Evolutionary conservation across 2,797 vertebrate species (phyloP).

Genomic region (Catamblyrhynchus diadema): DNA sequence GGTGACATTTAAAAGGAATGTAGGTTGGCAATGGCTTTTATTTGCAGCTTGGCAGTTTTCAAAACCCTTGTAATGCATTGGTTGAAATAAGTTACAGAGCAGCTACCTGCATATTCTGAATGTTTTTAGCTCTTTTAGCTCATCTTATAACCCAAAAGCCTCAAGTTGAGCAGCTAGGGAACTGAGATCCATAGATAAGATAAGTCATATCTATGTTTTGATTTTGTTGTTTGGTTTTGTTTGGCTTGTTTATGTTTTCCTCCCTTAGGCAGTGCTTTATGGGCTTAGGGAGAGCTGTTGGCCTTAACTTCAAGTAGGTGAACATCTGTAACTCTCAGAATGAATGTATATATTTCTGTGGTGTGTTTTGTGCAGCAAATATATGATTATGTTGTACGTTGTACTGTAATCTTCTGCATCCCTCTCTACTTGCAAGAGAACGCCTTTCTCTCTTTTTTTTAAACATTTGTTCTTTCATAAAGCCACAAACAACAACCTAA

Average conservation of each 20-base stretch:
- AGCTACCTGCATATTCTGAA: background rate
- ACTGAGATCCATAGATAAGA: background rate
- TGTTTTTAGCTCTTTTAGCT: background rate
- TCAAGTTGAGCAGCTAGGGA: background rate
- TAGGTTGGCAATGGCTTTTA: background rate
- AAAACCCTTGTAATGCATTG: background rate
- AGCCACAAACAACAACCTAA: slow-evolving; percentile 74
- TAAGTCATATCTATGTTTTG: background rate
- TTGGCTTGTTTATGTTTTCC: background rate
- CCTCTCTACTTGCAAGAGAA: slow-evolving; percentile 48
- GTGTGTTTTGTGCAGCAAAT: slow-evolving; percentile 7
- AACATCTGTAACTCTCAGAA: slow-evolving; percentile 41
- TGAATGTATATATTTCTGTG: slow-evolving; percentile 32
- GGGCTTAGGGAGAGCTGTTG: background rate
- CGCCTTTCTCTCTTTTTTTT: slow-evolving; percentile 27
- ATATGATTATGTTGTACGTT: slow-evolving; percentile 60
- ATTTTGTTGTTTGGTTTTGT: background rate
- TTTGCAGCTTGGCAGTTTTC: background rate
- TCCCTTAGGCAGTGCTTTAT: background rate
- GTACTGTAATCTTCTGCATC: slow-evolving; percentile 49
- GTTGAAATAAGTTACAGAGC: background rate
- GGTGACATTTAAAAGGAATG: background rate
- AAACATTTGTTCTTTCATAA: slow-evolving; percentile 60
- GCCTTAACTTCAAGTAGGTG: slow-evolving; percentile 17
- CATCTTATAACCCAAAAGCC: background rate